Percentiles rank a stretch among this genome's conserved stretches.
These are phyloP conservation scores for Kryptopterus vitreolus DNA, from an alignment of 2,797 vertebrate species.

Conservation along the genomic window DNA sequence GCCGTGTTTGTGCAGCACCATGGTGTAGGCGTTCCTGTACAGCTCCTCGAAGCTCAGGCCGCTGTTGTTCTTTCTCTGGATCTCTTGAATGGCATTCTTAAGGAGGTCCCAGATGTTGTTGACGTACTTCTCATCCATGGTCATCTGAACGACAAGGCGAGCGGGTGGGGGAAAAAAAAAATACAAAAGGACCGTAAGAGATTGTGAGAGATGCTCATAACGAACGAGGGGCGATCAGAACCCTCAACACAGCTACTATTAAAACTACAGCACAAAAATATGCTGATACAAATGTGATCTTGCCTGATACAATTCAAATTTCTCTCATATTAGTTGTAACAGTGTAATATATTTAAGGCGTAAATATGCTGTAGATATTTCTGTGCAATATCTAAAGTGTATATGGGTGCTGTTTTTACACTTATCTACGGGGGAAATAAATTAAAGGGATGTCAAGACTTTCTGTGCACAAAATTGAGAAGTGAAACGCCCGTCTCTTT, in stretches of 20 bases:
- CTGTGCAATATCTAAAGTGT: background rate
- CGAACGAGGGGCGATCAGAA: too few species aligned
- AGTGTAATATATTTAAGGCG: background rate
- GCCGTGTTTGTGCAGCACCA: slow-evolving; percentile 98
- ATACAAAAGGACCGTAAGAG: background rate
- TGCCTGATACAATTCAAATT: too few species aligned
- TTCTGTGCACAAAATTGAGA: background rate
- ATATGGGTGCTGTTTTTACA: background rate
- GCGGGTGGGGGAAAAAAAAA: slow-evolving; percentile 19
- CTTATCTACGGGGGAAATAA: background rate
- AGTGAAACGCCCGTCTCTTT: background rate
- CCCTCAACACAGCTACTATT: too few species aligned
- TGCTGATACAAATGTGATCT: too few species aligned
- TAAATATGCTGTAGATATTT: background rate
- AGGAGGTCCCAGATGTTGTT: slow-evolving; percentile 99
- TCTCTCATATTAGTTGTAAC: background rate
- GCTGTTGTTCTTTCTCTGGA: slow-evolving; percentile 98
- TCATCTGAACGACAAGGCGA: slow-evolving; percentile 81
- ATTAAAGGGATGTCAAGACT: background rate
- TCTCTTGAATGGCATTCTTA: slow-evolving; percentile 99
- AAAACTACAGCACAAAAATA: too few species aligned
- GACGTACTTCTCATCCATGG: slow-evolving; percentile 99
- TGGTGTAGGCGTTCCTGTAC: slow-evolving; percentile 98
- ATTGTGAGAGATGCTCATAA: too few species aligned
- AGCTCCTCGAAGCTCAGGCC: slow-evolving; percentile 98